Percentiles rank a stretch among this genome's conserved stretches.
Evolutionary conservation across 2,888 invertebrate species (phyloP).

Genomic region (Chloroclysta siterata): DNA sequence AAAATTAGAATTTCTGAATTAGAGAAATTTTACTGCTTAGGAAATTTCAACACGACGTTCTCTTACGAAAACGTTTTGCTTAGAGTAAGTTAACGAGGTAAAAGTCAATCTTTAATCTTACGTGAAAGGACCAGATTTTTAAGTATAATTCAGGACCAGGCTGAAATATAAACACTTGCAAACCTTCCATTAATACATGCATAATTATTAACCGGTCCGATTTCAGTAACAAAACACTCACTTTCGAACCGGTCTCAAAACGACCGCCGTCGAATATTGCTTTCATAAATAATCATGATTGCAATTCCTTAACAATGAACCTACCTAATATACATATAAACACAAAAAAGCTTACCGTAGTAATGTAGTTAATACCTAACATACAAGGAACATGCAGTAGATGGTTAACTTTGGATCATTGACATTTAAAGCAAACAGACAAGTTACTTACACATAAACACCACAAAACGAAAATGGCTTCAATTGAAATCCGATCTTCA

Average conservation of each 20-base stretch:
- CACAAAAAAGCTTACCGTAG: background rate
- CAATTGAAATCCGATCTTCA: slow-evolving; percentile 49
- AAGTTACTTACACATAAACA: slow-evolving; percentile 46
- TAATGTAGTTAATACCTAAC: slow-evolving; percentile 1
- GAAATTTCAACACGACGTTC: background rate
- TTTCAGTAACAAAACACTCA: slow-evolving; percentile 71
- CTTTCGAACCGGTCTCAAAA: slow-evolving; percentile 76
- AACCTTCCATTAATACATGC: slow-evolving; percentile 22
- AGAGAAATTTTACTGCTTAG: slow-evolving; percentile 5
- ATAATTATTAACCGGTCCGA: slow-evolving; percentile 67
- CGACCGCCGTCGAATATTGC: slow-evolving; percentile 48
- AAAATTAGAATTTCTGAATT: slow-evolving; percentile 4
- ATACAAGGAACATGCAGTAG: slow-evolving; percentile 9
- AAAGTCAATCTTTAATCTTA: background rate
- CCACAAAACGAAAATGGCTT: slow-evolving; percentile 38
- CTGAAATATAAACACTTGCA: slow-evolving; percentile 17
- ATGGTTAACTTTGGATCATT: slow-evolving; percentile 31
- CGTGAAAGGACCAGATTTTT: background rate
- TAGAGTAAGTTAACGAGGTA: background rate
- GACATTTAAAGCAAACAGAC: slow-evolving; percentile 27
- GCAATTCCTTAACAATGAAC: slow-evolving; percentile 5
- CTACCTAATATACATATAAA: background rate
- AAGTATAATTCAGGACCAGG: slow-evolving; percentile 6
- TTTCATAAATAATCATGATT: slow-evolving; percentile 17
- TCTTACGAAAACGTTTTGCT: background rate